Percentiles rank a stretch among this genome's conserved stretches.
Evolutionary conservation across 1,140 invertebrate genomes (phyloP).

Genomic region (Elymnias hypermnestra): DNA sequence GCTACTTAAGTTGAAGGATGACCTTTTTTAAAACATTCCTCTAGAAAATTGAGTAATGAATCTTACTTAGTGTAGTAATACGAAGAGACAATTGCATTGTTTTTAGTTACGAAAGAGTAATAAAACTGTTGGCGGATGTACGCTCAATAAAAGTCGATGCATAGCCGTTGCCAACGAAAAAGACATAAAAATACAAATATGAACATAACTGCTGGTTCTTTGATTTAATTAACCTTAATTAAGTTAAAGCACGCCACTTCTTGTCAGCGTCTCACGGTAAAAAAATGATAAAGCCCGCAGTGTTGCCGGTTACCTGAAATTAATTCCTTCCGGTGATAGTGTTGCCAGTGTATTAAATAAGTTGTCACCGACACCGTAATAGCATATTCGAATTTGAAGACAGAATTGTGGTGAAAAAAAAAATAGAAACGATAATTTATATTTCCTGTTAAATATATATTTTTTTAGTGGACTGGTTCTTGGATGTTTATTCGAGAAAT

Average conservation of each 20-base stretch:
- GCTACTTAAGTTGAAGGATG: slow-evolving; percentile 8
- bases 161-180: slow-evolving; percentile 16
- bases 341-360: slow-evolving; percentile 19
- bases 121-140: slow-evolving; percentile 18
- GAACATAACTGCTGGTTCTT: slow-evolving; percentile 30
- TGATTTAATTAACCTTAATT: slow-evolving; percentile 65
- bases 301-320: slow-evolving; percentile 25
- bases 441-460: slow-evolving; percentile 14
- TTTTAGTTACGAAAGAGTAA: slow-evolving; percentile 10
- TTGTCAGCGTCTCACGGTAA: slow-evolving; percentile 40
- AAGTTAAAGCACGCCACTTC: slow-evolving; percentile 41
- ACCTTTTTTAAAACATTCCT: slow-evolving; percentile 7
- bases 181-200: slow-evolving; percentile 36
- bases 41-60: neutral
- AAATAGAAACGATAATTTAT: slow-evolving; percentile 22
- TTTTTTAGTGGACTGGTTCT: slow-evolving; percentile 5
- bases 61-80: neutral
- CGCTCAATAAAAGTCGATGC: slow-evolving; percentile 13
- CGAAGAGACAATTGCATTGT: slow-evolving; percentile 9
- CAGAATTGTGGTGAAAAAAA: slow-evolving; percentile 15
- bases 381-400: slow-evolving; percentile 3
- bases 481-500: slow-evolving; percentile 13
- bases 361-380: slow-evolving; percentile 2
- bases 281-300: slow-evolving; percentile 30
- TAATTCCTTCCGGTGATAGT: slow-evolving; percentile 32